Evolutionary conservation across 2,888 invertebrate species (phyloP), one percentile per base, ranked within the genome.

Genomic region (Micropterix aruncella): DNA sequence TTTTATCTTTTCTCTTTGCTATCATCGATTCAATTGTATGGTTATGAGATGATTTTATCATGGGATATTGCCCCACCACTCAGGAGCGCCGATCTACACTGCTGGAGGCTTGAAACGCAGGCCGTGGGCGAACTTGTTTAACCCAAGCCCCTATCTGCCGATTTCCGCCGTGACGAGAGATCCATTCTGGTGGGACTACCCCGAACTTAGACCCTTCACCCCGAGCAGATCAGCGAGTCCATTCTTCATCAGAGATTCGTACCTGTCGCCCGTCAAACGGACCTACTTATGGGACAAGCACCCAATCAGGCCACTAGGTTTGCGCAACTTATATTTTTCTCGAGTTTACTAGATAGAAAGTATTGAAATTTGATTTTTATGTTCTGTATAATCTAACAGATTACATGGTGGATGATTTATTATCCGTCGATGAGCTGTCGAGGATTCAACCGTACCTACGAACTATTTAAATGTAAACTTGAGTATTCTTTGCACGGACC

Each of bases 211-310:
- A 63, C 90, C 90, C 53, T 74, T 81, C 65, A 78, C 80, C 51
- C 66, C 70, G 51, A 74, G 79, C 57, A 77, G 76, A 74, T 78
- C 79, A 63, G 77, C 73, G 62, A 77, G 80, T 62, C 83, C 85
- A 50, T 84, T 80, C 64, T 83, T 80, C 72, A 75, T 89, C 62
- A 77, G 91, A 55, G 84, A 87, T 73, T 89, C 88, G 60, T 91
- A 83, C 74, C 80, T 91, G 66, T 90, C 89, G 60, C 91, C 91
- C 50, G 79, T 91, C 65, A 90, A 88, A 77, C 84, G 87, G 72
- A 83, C 82, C 69, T 91, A 85, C 74, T 77, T 91, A 60, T 91
- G 91, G 91, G 81, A 83, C 69, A 84, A 83, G 70, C 90, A 91
- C 70, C 91, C 91, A 63, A 77, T 85, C 67, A 83, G 90, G 73